Evolutionary conservation across 1,140 invertebrate genomes (phyloP).

Genomic region (Macrotrachela quadricornifera): DNA sequence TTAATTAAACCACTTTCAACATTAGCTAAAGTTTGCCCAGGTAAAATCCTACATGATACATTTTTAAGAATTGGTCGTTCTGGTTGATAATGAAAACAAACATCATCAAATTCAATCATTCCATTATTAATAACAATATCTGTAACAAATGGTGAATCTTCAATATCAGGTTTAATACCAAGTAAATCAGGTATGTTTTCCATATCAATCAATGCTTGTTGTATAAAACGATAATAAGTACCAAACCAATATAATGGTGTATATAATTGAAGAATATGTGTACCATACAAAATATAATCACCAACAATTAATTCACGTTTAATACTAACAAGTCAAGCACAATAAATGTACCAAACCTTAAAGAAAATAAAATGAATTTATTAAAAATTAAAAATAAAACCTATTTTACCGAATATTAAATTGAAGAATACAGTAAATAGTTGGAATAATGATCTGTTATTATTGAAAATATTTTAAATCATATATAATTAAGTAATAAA

Average conservation of each 20-base stretch:
- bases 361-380: constrained; percentile 11
- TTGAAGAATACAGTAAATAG: constrained; percentile 58
- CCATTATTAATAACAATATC: neutral
- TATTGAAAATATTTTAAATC: constrained; percentile 57
- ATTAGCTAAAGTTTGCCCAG: constrained; percentile 59
- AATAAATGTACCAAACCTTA: constrained; percentile 59
- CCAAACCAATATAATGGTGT: constrained; percentile 88
- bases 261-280: constrained; percentile 86
- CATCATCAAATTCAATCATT: constrained; percentile 2
- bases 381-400: constrained; percentile 66
- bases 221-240: constrained; percentile 87
- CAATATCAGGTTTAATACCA: constrained; percentile 58
- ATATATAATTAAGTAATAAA: constrained; percentile 26
- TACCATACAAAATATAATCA: constrained; percentile 78
- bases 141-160: neutral
- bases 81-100: constrained; percentile 33
- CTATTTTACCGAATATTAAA: constrained; percentile 83
- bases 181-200: constrained; percentile 96
- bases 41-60: constrained; percentile 48
- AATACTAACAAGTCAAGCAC: constrained; percentile 37
- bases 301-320: constrained; percentile 54
- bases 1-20: neutral
- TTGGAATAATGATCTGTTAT: constrained; percentile 73
- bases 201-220: constrained; percentile 94
- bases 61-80: constrained; percentile 14